A percentile compares a stretch with the other conserved stretches of the same genome.
These are phyloP conservation scores for Hermetia illucens DNA, from an alignment of 1,140 invertebrate genomes.

Conservation along the genomic window DNA sequence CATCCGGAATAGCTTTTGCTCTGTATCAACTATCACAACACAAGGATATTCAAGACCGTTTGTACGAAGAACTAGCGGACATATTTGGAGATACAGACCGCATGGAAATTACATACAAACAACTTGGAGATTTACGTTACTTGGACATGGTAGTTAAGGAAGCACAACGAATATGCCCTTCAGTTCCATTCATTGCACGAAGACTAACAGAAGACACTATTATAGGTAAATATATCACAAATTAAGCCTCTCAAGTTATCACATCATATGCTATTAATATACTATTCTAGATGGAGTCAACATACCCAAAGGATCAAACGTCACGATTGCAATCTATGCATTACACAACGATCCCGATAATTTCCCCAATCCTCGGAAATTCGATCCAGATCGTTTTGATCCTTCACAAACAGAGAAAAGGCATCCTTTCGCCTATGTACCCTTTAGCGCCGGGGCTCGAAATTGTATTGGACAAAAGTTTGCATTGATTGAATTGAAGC, in stretches of 20 bases:
- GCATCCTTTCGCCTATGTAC: no score
- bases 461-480: no score
- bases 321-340: neutral
- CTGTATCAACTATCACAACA: constrained; percentile 32
- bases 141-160: constrained; percentile 53
- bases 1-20: constrained; percentile 35
- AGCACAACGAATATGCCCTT: constrained; percentile 43
- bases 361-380: no score
- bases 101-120: no score
- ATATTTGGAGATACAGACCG: constrained; percentile 15
- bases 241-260: no score
- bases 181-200: constrained; percentile 30
- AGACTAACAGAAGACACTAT: constrained; percentile 32
- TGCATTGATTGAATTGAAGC: constrained; percentile 28
- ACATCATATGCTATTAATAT: no score
- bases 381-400: no score
- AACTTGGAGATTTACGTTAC: no score
- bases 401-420: no score
- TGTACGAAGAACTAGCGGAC: constrained; percentile 13
- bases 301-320: neutral
- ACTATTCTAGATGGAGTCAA: neutral
- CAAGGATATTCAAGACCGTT: constrained; percentile 21
- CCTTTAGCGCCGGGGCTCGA: no score
- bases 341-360: neutral
- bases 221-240: no score